Base-by-base conservation (phyloP, 2,797 vertebrate genomes). In the Apogon talboti region DNA sequence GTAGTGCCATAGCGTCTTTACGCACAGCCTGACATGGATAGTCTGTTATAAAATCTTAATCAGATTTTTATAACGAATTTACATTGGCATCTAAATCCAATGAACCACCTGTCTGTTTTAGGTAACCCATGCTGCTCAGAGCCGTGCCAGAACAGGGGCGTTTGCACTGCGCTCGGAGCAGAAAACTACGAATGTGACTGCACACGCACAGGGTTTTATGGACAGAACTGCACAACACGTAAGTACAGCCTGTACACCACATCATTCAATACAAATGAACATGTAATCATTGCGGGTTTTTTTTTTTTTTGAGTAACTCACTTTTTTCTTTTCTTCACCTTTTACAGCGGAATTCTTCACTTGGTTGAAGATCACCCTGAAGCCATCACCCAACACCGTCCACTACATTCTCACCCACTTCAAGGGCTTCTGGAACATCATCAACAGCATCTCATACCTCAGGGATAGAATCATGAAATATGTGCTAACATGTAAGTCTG, bases 321-420 rank as follows among this genome's bases (percentile, higher is more conserved):
- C 9, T 5, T 3, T 5, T 13, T 40, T 21, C n/a, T 6, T 21
- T 54, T 68, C 7, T 15, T 51, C 16, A 38, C 3, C 40, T 9
- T 47, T 71, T 2, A 16, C 92, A 99, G 98, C 97, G 18, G 96
- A 98, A 74, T 92, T 98, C 81, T 83, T 96, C 79, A 98, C 97
- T 0, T 94, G 95, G 95, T 13, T 99, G 50, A 97, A 83, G 79
- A 0, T 94, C 0, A 63, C 84, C 0, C 57, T 99, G 87, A 99
- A 98, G 71, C 98, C 98, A 0, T 78, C 94, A 0, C 98, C 98
- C 0, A 95, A 96, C 82, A 96, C 95, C 0, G 92, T 98, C 40
- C 98, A 99, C 79, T 95, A 98, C 79, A 95, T 99, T 58, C 95
- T 99, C 19, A 97, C 98, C 2, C 96, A 99, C 81, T 99, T 96